Percentiles rank a stretch among this genome's conserved stretches.
Evolutionary conservation across 2,113 vertebrate genomes (phyloP).

Genomic region (Oenanthe melanoleuca): DNA sequence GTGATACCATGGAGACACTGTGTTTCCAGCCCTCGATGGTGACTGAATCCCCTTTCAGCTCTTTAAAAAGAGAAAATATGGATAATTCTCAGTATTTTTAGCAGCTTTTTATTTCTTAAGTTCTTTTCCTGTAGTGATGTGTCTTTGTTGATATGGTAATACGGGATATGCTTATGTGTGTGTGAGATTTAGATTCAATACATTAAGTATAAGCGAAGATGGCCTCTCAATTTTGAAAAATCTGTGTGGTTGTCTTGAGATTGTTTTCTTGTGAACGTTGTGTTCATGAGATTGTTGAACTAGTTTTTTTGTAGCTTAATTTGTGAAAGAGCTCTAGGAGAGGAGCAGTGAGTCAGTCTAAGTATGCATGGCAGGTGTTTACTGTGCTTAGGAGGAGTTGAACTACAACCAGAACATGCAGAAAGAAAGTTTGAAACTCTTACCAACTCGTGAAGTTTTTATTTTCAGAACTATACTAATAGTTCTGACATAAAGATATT

Average conservation of each 20-base stretch:
- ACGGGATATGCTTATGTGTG: background rate
- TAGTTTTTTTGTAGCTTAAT: background rate
- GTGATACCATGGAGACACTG: background rate
- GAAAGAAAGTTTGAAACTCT: background rate
- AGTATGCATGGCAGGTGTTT: background rate
- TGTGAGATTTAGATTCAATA: background rate
- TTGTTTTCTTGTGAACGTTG: background rate
- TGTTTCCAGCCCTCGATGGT: background rate
- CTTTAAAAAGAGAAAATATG: background rate
- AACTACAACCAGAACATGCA: background rate
- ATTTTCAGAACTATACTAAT: background rate
- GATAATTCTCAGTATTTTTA: background rate
- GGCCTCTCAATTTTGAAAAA: background rate
- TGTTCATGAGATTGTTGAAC: background rate
- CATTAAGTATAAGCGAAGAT: background rate
- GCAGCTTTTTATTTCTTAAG: background rate
- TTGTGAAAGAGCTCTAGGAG: constrained; percentile 1
- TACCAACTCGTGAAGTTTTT: background rate
- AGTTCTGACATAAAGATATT: background rate
- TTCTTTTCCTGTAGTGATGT: background rate
- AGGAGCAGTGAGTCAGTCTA: background rate
- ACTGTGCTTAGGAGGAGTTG: background rate
- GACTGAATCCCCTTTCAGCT: background rate
- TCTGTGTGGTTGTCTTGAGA: background rate
- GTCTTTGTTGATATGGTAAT: background rate